phyloP scores from a whole-genome alignment of 2,113 vertebrate species.

The Solea senegalensis region DNA sequence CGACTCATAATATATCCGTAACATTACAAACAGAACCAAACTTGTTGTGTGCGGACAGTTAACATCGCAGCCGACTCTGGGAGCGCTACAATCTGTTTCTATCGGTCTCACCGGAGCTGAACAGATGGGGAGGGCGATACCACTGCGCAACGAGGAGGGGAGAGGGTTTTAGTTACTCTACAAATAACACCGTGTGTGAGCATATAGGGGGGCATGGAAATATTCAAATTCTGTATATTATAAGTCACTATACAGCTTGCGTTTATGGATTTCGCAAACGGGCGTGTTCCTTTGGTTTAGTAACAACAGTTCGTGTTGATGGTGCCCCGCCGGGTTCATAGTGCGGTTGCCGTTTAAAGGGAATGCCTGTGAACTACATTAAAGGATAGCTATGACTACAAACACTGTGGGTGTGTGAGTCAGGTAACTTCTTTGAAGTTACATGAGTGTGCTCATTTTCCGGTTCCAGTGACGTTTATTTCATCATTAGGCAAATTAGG shows the following conservation, averaged over 20 bases:
- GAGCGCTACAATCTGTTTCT: constrained; percentile 79
- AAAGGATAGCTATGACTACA: constrained; percentile 6
- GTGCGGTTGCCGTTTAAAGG: constrained; percentile 76
- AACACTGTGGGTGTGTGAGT: neutral
- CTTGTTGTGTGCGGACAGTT: constrained; percentile 49
- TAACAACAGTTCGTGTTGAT: accelerated
- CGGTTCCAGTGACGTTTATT: neutral
- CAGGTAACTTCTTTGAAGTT: neutral
- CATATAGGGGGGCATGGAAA: accelerated
- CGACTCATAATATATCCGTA: constrained; percentile 21
- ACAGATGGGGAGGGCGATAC: constrained; percentile 81
- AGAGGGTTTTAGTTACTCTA: neutral
- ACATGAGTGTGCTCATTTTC: neutral
- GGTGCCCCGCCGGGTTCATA: constrained; percentile 17
- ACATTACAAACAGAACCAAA: constrained; percentile 67
- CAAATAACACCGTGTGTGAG: neutral
- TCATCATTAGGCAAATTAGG: too few species aligned
- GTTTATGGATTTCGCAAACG: too few species aligned
- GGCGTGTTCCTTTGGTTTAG: accelerated
- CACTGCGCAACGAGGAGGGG: constrained; percentile 40
- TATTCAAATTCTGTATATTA: neutral
- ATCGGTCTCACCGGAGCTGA: constrained; percentile 73
- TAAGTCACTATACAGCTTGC: neutral
- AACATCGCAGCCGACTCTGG: constrained; percentile 65
- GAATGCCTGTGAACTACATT: constrained; percentile 52